These are phyloP conservation scores for Dipodomys merriami DNA, from an alignment of 2,113 vertebrate genomes.

Conservation along the genomic window DNA sequence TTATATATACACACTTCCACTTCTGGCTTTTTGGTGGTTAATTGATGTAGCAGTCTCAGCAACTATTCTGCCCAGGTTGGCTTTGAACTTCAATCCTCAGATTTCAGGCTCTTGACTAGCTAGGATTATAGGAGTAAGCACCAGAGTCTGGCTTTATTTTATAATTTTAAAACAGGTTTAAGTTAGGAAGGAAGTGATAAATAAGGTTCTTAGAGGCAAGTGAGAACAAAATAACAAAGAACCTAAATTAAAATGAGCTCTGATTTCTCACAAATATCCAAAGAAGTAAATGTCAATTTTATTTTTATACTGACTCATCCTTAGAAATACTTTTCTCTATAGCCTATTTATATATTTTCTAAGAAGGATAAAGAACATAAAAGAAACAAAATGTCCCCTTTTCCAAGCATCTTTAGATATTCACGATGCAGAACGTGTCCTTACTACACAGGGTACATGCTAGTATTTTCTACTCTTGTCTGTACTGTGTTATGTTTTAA, in stretches of 20 bases:
- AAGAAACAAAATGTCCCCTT: background rate
- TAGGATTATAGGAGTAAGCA: background rate
- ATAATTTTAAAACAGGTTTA: constrained; percentile 1
- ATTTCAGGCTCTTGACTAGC: background rate
- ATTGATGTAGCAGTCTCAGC: too few relatives aligned
- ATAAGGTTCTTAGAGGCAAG: constrained; percentile 26
- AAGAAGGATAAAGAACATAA: background rate
- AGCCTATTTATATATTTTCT: background rate
- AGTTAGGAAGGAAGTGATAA: background rate
- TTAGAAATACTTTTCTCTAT: constrained; percentile 37
- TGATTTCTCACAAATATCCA: background rate
- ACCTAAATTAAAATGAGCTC: constrained; percentile 39
- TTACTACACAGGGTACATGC: background rate
- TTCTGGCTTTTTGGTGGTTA: too few relatives aligned
- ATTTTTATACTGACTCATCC: background rate
- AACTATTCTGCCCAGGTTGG: background rate
- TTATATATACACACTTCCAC: too few relatives aligned
- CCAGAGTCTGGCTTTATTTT: background rate
- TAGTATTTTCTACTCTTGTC: constrained; percentile 1
- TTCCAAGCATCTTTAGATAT: background rate
- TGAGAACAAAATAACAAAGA: constrained; percentile 5
- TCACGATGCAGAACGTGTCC: background rate
- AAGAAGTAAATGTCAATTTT: background rate
- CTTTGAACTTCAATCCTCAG: background rate
- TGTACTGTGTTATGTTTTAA: background rate